Evolutionary conservation across 23 tunicate genomes (phyloP).

Genomic region (Ascidia mentula): DNA sequence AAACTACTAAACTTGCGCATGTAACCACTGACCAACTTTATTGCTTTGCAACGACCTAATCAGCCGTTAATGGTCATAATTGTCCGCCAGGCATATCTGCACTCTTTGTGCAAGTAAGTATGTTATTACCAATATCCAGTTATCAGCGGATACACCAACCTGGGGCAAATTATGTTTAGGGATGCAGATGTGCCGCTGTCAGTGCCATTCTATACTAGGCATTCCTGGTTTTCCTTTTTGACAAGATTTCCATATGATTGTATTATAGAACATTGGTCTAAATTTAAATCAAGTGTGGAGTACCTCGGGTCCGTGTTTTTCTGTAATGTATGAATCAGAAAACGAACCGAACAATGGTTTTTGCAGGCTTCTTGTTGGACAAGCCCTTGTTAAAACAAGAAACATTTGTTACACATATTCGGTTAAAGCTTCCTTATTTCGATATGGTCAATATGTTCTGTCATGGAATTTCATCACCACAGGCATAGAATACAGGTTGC

Average conservation of each 20-base stretch:
- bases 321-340: background rate
- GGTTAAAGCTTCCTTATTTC: too few relatives aligned
- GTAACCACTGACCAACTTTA: background rate
- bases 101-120: background rate
- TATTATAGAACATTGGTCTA: background rate
- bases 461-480: too few relatives aligned
- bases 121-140: background rate
- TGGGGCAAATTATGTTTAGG: too few relatives aligned
- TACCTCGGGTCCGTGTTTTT: background rate
- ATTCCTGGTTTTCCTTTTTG: too few relatives aligned
- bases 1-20: too few relatives aligned
- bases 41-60: background rate
- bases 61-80: background rate
- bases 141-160: too few relatives aligned
- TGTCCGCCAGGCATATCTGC: background rate
- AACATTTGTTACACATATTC: too few relatives aligned
- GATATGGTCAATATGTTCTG: too few relatives aligned
- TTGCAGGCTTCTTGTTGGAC: background rate
- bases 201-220: background rate
- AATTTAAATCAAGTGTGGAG: background rate
- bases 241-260: background rate
- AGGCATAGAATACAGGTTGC: too few relatives aligned
- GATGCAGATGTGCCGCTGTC: background rate
- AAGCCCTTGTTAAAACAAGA: background rate
- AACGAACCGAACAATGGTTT: background rate